Evolutionary conservation across 2,113 vertebrate genomes (phyloP).

Genomic region (Grallaria varia): DNA sequence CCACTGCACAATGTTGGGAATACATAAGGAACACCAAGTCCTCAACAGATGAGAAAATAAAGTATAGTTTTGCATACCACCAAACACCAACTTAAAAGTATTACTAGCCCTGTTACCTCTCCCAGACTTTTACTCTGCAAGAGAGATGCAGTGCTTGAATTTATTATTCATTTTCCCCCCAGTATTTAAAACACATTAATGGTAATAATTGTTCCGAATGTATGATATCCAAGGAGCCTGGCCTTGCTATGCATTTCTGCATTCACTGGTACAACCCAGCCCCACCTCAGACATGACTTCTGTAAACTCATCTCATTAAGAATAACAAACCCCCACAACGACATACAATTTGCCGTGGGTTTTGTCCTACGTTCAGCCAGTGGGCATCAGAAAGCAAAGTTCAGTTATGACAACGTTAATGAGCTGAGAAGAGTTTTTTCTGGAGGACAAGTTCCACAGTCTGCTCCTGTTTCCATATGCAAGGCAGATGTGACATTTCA

Average conservation of each 20-base stretch:
- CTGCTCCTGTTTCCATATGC: background rate
- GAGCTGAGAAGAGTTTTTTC: background rate
- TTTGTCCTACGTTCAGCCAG: background rate
- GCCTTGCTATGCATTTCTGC: background rate
- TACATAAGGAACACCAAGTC: background rate
- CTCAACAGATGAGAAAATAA: background rate
- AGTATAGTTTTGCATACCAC: background rate
- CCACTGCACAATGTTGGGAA: background rate
- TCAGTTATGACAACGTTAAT: background rate
- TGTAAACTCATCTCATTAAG: background rate
- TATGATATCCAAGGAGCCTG: background rate
- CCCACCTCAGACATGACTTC: background rate
- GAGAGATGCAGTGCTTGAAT: background rate
- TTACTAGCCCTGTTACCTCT: background rate
- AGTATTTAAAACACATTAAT: background rate
- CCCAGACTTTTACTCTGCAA: background rate
- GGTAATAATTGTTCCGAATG: background rate
- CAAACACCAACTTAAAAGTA: background rate
- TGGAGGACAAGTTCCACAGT: background rate
- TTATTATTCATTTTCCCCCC: fast-evolving
- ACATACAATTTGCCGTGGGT: background rate
- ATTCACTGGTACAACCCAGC: background rate
- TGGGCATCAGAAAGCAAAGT: background rate
- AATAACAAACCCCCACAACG: background rate
- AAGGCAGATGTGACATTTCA: background rate